A percentile compares a stretch with the other conserved stretches of the same genome.
Conservation (phyloP, 1,140 invertebrate species). For the Drosophila ogumai region DNA sequence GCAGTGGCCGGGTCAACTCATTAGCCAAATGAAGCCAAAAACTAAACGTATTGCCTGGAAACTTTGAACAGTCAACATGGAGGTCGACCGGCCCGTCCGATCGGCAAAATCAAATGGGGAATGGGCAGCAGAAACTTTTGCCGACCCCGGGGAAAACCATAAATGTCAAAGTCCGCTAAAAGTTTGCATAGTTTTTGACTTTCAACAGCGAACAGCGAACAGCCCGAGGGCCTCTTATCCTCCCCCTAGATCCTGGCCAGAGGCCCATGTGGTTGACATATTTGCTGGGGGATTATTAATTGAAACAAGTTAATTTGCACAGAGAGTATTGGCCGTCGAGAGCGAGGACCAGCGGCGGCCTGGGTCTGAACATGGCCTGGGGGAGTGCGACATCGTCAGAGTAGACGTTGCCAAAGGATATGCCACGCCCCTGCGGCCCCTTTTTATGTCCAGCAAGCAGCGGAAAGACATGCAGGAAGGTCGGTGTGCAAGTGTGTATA, state of each 20-base stretch:
- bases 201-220: slow-evolving; percentile 50
- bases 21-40: slow-evolving; percentile 79
- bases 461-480: slow-evolving; percentile 7
- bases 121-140: slow-evolving; percentile 61
- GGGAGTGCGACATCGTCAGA: slow-evolving; percentile 57
- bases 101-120: slow-evolving; percentile 66
- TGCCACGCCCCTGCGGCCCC: slow-evolving; percentile 42
- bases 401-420: slow-evolving; percentile 65
- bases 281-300: slow-evolving; percentile 84
- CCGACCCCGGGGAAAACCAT: slow-evolving; percentile 72
- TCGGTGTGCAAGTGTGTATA: background rate
- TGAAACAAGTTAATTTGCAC: slow-evolving; percentile 84
- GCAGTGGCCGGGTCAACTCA: slow-evolving; percentile 62
- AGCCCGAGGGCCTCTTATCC: slow-evolving; percentile 12
- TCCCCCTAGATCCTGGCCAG: slow-evolving; percentile 29
- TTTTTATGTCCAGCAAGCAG: slow-evolving; percentile 1
- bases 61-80: slow-evolving; percentile 57
- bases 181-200: slow-evolving; percentile 84
- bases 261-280: slow-evolving; percentile 79
- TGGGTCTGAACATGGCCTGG: slow-evolving; percentile 7
- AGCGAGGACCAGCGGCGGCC: slow-evolving; percentile 8
- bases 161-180: slow-evolving; percentile 83
- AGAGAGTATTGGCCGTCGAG: slow-evolving; percentile 55
- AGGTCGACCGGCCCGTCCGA: slow-evolving; percentile 29
- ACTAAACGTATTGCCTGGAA: slow-evolving; percentile 68